These are phyloP conservation scores for Carduelis carduelis DNA, from an alignment of 2,797 vertebrate genomes.

Conservation along the genomic window DNA sequence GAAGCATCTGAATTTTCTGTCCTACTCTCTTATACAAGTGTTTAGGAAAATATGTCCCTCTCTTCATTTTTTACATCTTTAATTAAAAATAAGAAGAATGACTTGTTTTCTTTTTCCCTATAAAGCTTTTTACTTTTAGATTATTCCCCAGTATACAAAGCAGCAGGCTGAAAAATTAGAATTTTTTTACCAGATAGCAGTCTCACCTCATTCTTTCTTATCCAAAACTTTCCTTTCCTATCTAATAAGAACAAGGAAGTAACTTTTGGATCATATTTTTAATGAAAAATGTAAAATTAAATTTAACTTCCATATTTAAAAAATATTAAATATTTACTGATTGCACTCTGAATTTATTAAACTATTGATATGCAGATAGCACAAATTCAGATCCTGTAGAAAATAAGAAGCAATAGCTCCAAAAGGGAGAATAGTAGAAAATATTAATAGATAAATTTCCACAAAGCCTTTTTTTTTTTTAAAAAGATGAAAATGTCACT, in stretches of 20 bases:
- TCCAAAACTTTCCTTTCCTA: neutral
- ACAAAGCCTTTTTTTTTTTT: neutral
- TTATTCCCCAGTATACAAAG: neutral
- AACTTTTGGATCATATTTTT: neutral
- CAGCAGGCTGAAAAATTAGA: neutral
- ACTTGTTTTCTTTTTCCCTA: neutral
- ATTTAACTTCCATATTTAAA: neutral
- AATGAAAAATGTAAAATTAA: neutral
- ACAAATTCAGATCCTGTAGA: neutral
- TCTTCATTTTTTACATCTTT: neutral
- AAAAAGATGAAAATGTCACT: neutral
- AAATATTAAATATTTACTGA: neutral
- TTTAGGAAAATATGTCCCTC: neutral
- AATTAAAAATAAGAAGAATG: neutral
- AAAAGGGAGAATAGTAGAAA: neutral
- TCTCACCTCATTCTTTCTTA: neutral
- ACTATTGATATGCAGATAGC: neutral
- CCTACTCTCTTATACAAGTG: neutral
- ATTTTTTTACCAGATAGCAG: neutral
- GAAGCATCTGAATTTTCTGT: neutral
- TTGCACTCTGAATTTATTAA: neutral
- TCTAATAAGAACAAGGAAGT: neutral
- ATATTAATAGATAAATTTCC: neutral
- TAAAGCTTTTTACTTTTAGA: neutral
- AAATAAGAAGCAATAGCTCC: neutral